phyloP scores from a whole-genome alignment of 2,113 vertebrate species.

The Hyla sarda region DNA sequence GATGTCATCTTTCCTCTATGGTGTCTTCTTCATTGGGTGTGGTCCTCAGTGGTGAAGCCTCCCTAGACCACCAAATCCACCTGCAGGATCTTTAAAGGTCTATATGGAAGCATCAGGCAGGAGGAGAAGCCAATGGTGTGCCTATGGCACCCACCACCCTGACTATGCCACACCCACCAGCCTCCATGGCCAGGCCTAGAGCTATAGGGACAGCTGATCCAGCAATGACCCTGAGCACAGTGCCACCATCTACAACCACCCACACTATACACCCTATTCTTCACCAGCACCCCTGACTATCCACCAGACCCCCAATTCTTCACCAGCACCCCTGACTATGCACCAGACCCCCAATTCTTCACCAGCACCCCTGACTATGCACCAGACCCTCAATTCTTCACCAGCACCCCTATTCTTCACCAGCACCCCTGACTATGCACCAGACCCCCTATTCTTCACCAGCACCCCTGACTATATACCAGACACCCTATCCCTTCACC shows the following conservation, averaged over 20 bases:
- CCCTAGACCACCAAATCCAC: neutral
- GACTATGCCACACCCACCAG: slow-evolving; percentile 4
- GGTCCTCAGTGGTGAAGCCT: neutral
- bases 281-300: neutral
- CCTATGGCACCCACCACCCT: neutral
- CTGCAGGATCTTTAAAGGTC: neutral
- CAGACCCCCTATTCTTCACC: no score
- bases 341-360: no score
- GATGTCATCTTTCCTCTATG: neutral
- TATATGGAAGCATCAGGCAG: neutral
- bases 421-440: no score
- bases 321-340: no score
- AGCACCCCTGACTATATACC: no score
- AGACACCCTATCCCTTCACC: no score
- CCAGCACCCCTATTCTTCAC: no score
- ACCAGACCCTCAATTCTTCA: no score
- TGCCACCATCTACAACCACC: no score
- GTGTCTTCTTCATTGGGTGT: slow-evolving; percentile 23
- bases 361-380: no score
- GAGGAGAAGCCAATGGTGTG: neutral
- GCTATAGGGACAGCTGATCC: neutral
- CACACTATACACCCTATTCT: neutral
- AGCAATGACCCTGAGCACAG: neutral
- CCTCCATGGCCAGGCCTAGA: neutral
- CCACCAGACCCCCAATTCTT: no score